Evolutionary conservation across 2,113 vertebrate genomes (phyloP).

Genomic region (Prolemur simus): DNA sequence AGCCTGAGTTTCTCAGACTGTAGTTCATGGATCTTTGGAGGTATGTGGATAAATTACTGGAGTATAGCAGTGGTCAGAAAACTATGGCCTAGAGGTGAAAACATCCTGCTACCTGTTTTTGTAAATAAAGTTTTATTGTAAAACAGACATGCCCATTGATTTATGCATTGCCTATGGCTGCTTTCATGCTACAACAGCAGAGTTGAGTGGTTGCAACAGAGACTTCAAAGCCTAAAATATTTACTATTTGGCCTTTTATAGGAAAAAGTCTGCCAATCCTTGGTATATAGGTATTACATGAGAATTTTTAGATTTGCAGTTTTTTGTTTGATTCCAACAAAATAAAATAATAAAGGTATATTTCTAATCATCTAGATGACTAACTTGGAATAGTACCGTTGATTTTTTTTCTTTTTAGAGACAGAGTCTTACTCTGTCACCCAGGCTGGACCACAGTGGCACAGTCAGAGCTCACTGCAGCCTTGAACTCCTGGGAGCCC

Average conservation of each 20-base stretch:
- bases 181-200: not conserved
- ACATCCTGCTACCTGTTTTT: not conserved
- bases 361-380: not conserved
- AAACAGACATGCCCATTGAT: not conserved
- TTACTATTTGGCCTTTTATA: not conserved
- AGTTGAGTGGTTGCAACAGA: not conserved
- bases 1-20: not conserved
- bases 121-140: not conserved
- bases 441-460: no score
- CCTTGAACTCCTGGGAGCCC: no score
- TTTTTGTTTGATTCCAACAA: not conserved
- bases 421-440: no score
- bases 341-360: not conserved
- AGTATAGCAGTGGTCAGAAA: not conserved
- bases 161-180: not conserved
- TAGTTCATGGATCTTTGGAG: not conserved
- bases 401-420: not conserved
- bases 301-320: not conserved
- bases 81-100: not conserved
- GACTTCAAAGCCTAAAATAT: not conserved
- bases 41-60: not conserved
- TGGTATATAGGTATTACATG: not conserved
- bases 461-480: no score
- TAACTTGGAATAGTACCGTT: not conserved
- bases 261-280: not conserved